Evolutionary conservation across 2,797 vertebrate species (phyloP).

Genomic region (Acropternis orthonyx): DNA sequence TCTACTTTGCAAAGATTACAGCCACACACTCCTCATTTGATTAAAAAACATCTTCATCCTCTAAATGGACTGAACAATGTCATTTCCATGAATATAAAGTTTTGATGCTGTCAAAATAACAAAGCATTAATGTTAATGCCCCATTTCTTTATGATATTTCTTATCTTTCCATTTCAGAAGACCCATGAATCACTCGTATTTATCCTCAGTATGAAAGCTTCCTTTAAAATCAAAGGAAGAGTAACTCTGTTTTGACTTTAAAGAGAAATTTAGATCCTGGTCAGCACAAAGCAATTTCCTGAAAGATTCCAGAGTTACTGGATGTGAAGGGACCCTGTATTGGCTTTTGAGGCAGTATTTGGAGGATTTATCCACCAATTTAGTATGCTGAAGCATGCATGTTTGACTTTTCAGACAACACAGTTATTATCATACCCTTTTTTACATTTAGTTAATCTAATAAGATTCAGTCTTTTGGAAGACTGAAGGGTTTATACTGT

Average conservation of each 20-base stretch:
- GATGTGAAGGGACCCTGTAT: background rate
- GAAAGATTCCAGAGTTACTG: background rate
- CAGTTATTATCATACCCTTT: background rate
- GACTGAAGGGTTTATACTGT: background rate
- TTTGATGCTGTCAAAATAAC: background rate
- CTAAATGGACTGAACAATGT: background rate
- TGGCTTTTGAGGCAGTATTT: background rate
- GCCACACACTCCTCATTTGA: rapidly evolving
- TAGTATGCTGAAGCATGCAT: rapidly evolving
- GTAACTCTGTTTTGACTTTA: background rate
- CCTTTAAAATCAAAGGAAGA: background rate
- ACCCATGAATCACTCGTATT: background rate
- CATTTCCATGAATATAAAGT: background rate
- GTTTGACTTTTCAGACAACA: background rate
- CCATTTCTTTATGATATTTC: background rate
- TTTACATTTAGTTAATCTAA: background rate
- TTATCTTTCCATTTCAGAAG: background rate
- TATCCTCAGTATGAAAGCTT: background rate
- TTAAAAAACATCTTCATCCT: background rate
- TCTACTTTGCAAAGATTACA: background rate
- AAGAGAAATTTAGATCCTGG: background rate
- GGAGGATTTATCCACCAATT: background rate
- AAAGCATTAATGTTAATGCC: background rate
- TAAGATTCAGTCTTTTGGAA: background rate
- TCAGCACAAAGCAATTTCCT: background rate